Base-by-base conservation (phyloP, 2,113 vertebrate genomes). In the Oncorhynchus tshawytscha region DNA sequence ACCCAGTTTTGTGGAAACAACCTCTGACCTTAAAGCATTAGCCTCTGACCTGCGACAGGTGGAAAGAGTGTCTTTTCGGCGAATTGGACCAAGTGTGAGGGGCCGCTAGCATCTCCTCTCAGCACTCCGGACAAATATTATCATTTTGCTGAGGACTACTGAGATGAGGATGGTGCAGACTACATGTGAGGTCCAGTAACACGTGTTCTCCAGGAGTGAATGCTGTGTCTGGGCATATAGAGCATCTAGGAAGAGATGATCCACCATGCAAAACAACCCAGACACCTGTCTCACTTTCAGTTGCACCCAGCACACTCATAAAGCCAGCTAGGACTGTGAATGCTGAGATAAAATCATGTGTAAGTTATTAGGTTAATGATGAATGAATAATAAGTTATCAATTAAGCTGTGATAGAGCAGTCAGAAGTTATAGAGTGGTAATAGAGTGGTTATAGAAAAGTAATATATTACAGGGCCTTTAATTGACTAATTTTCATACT, bases 31-130 rank as follows among this genome's bases (percentile, higher is more conserved):
- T 34, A 73, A 34, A 75, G 92, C 89, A 92, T 94, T 93, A 93
- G 78, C 92, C 92, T 75, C 49, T 91, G 92, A 92, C 91, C 92
- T 54, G 76, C 75, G 85, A 94, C 94, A 94, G 94, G 93, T 94
- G 94, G 86, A 90, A 89, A 87, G 79, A 67, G 82, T 93, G 92
- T 94, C 91, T 84, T 80, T 84, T 29, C 82, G 87, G 78, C 78
- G 71, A 83, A 76, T 81, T 9, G 60, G 78, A 83, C 87, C 79
- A 82, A 90, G 87, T 83, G 85, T 84, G 80, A 83, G 82, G 79
- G 82, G 79, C 82, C 73, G 75, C 82, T 72, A 85, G 84, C 88
- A 81, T 84, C 87, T 74, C 77, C 78, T 86, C 85, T 72, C 80
- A 51, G 74, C 87, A 86, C 84, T 81, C 79, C 85, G 76, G 81